A percentile compares a stretch with the other conserved stretches of the same genome.
Conservation (phyloP, 2,797 vertebrate genomes). For the Acridotheres tristis region DNA sequence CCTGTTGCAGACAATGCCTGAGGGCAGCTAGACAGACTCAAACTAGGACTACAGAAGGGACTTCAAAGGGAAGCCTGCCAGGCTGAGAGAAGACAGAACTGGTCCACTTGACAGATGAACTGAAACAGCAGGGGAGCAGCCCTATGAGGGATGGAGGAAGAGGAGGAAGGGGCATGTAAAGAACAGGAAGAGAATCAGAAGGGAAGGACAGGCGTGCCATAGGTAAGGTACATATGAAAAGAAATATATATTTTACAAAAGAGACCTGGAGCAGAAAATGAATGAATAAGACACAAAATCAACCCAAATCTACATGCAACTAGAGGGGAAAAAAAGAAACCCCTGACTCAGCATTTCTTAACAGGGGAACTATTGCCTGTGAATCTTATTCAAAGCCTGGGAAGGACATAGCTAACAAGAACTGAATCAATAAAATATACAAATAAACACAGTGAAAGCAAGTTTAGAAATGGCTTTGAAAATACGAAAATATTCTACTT, state of each 20-base stretch:
- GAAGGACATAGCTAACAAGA: neutral
- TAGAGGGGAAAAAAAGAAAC: neutral
- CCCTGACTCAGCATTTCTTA: neutral
- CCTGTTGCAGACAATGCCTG: neutral
- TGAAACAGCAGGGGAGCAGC: conserved; percentile 23
- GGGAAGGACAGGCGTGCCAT: neutral
- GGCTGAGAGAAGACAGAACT: conserved; percentile 32
- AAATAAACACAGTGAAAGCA: neutral
- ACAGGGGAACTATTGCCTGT: neutral
- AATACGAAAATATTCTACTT: neutral
- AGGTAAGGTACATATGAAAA: neutral
- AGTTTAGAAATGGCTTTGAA: neutral
- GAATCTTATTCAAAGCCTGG: neutral
- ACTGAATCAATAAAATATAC: neutral
- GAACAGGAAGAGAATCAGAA: neutral
- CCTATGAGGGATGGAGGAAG: neutral
- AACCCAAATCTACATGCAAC: neutral
- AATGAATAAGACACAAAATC: neutral
- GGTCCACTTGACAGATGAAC: conserved; percentile 40
- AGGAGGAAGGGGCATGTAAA: neutral
- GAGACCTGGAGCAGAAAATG: neutral
- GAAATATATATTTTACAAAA: neutral
- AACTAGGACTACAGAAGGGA: neutral
- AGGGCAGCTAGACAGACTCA: conserved; percentile 19
- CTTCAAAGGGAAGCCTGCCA: conserved; percentile 56